Percentiles rank a stretch among this genome's conserved stretches.
These are phyloP conservation scores for Megalonaias nervosa DNA, from an alignment of 1,140 invertebrate genomes.

Conservation along the genomic window DNA sequence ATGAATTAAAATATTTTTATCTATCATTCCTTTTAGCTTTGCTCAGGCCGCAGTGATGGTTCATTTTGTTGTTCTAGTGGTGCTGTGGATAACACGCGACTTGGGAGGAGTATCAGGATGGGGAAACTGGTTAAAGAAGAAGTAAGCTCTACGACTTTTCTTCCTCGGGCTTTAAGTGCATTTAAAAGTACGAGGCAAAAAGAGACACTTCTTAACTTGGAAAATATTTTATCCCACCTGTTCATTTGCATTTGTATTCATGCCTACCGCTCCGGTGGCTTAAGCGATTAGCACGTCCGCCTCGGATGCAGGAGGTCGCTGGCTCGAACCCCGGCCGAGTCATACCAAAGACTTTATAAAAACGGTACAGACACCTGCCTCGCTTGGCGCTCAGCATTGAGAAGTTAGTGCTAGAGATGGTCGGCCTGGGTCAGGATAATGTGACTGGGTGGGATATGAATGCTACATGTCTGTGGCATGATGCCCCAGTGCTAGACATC, in stretches of 20 bases:
- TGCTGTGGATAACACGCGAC: slow-evolving; percentile 91
- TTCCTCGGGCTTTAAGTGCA: no score
- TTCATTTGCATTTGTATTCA: background rate
- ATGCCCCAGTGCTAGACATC: no score
- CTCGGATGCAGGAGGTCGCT: background rate
- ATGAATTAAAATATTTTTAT: no score
- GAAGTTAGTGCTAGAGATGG: no score
- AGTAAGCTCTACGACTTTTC: slow-evolving; percentile 35
- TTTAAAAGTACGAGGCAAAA: background rate
- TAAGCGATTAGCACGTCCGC: background rate
- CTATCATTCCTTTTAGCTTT: slow-evolving; percentile 63
- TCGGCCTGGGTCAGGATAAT: no score
- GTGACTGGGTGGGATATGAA: no score
- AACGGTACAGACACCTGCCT: no score
- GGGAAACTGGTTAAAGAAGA: slow-evolving; percentile 46
- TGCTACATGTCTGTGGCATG: no score
- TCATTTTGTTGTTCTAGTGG: slow-evolving; percentile 83
- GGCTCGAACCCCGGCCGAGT: no score
- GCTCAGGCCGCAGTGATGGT: slow-evolving; percentile 84
- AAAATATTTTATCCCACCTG: background rate
- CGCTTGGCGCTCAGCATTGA: no score
- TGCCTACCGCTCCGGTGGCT: no score
- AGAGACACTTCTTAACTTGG: background rate
- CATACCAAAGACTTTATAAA: no score
- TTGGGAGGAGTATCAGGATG: slow-evolving; percentile 86